Conservation (phyloP, 1,140 invertebrate species). For the Popillia japonica region DNA sequence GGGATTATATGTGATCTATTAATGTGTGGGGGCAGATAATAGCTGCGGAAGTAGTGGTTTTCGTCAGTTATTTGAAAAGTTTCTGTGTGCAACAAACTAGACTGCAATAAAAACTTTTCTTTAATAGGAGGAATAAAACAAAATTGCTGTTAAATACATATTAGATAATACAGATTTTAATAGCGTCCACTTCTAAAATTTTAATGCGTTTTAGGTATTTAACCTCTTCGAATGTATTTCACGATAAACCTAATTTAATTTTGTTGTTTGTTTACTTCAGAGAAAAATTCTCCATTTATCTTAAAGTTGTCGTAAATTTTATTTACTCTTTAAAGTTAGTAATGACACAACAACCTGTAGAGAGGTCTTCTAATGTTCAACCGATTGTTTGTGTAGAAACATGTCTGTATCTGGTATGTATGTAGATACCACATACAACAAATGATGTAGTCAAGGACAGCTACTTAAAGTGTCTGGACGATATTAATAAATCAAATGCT, state of each 20-base stretch:
- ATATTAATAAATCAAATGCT: background rate
- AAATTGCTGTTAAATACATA: too few species aligned
- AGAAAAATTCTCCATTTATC: background rate
- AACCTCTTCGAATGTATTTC: too few species aligned
- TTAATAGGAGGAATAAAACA: too few species aligned
- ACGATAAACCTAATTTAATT: background rate
- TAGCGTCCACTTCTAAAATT: too few species aligned
- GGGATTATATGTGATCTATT: background rate
- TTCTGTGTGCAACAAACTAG: too few species aligned
- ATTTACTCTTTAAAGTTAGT: background rate
- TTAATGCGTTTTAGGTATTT: background rate
- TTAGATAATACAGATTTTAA: too few species aligned
- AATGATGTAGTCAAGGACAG: background rate
- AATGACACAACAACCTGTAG: background rate
- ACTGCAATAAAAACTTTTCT: too few species aligned
- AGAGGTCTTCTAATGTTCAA: background rate
- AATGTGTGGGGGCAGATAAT: background rate
- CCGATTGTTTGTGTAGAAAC: too few species aligned
- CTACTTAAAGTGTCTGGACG: constrained; percentile 4
- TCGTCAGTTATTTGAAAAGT: too few species aligned
- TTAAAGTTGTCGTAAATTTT: background rate
- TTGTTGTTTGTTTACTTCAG: background rate
- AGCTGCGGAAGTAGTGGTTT: too few species aligned
- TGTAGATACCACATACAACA: background rate
- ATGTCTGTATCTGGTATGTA: background rate